phyloP scores from a whole-genome alignment of 2,797 vertebrate genomes.

The Sebastes oblongus region DNA sequence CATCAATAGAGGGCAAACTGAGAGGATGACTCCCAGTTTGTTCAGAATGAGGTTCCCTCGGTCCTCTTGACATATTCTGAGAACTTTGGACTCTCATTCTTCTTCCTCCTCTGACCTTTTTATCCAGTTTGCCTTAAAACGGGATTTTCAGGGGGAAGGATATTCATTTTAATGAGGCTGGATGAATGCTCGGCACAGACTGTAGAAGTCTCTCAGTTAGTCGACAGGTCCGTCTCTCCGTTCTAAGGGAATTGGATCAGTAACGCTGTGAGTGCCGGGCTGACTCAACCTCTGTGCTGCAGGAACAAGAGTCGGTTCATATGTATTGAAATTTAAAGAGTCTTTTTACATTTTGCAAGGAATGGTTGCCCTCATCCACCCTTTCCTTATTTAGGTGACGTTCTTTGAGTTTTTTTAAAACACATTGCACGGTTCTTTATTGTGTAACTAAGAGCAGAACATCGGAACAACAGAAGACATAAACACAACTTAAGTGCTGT shows the following conservation, averaged over 20 bases:
- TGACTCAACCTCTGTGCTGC: background rate
- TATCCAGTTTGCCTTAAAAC: constrained; percentile 17
- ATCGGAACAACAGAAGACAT: background rate
- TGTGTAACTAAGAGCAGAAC: background rate
- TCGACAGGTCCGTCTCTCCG: background rate
- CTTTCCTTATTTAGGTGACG: background rate
- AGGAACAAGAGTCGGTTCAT: background rate
- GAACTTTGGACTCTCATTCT: background rate
- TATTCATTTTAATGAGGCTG: constrained; percentile 43
- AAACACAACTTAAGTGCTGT: constrained; percentile 6
- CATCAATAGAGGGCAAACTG: background rate
- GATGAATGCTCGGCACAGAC: constrained; percentile 2
- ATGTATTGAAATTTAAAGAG: constrained; percentile 2
- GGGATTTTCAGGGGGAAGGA: background rate
- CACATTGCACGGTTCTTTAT: background rate
- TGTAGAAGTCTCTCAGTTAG: constrained; percentile 9
- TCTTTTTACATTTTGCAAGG: background rate
- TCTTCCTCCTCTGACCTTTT: background rate
- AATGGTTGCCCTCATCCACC: background rate
- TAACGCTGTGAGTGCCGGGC: background rate
- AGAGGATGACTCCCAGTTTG: background rate
- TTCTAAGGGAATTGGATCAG: constrained; percentile 14
- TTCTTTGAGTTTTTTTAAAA: background rate
- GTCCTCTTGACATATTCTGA: constrained; percentile 1
- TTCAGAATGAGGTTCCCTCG: background rate